These are phyloP conservation scores for Lottia scabra DNA, from an alignment of 2,888 invertebrate species.

Conservation along the genomic window DNA sequence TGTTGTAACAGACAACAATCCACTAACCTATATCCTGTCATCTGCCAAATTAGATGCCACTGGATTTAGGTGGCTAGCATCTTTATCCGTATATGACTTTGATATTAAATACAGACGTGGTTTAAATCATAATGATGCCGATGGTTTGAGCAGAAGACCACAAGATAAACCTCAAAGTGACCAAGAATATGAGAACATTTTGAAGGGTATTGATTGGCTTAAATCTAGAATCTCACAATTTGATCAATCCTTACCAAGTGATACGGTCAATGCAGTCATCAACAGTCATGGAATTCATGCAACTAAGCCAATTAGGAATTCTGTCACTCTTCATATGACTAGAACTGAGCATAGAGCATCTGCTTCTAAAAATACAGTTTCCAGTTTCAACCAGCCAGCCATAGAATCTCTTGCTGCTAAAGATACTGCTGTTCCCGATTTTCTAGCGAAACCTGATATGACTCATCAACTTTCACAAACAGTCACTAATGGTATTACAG, in stretches of 20 bases:
- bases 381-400: background rate
- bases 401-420: background rate
- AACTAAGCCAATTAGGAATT: background rate
- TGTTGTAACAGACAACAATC: slow-evolving; percentile 36
- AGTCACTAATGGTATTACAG: background rate
- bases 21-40: slow-evolving; percentile 32
- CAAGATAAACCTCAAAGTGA: background rate
- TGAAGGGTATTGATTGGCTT: background rate
- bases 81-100: slow-evolving; percentile 28
- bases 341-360: background rate
- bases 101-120: slow-evolving; percentile 35
- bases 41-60: slow-evolving; percentile 33
- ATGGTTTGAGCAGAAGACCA: slow-evolving; percentile 1
- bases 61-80: slow-evolving; percentile 33
- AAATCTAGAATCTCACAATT: background rate
- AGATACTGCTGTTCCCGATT: background rate
- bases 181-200: too few relatives aligned
- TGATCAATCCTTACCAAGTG: background rate
- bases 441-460: background rate
- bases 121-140: slow-evolving; percentile 32
- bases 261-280: background rate
- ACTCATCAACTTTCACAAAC: background rate
- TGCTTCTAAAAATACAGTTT: background rate
- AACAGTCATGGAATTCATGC: background rate
- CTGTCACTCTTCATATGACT: background rate